Evolutionary conservation across 2,797 vertebrate genomes (phyloP).

Genomic region (Centroberyx gerrardi): DNA sequence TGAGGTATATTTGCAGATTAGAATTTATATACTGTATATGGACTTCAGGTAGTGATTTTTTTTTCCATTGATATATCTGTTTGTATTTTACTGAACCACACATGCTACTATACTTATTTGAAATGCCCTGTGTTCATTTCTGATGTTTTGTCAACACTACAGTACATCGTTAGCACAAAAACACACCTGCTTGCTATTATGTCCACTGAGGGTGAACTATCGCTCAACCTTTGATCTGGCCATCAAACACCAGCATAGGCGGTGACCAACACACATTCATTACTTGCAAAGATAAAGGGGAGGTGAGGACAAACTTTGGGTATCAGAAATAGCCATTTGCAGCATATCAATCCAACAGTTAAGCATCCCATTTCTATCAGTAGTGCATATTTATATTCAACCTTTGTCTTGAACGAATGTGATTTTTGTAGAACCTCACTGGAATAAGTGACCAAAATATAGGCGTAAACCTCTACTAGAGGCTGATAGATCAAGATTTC

Average conservation of each 20-base stretch:
- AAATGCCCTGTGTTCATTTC: slow-evolving; percentile 7
- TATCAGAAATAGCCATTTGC: slow-evolving; percentile 28
- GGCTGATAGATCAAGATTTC: not conserved
- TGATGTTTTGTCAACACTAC: slow-evolving; percentile 10
- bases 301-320: slow-evolving; percentile 30
- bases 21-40: not conserved
- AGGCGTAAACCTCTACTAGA: not conserved
- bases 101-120: not conserved
- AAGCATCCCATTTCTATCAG: not conserved
- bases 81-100: not conserved
- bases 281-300: slow-evolving; percentile 58
- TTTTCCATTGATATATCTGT: not conserved
- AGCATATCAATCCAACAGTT: slow-evolving; percentile 14
- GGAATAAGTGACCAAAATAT: not conserved
- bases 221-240: slow-evolving; percentile 78
- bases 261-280: slow-evolving; percentile 61
- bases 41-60: not conserved
- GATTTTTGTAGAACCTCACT: slow-evolving; percentile 2
- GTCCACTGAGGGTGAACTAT: slow-evolving; percentile 45
- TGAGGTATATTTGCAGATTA: not conserved
- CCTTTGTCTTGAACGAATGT: not conserved
- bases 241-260: slow-evolving; percentile 75
- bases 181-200: slow-evolving; percentile 66
- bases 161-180: slow-evolving; percentile 47
- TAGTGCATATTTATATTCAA: no score